Conservation (phyloP, 2,113 vertebrate species). For the Pedionomus torquatus region DNA sequence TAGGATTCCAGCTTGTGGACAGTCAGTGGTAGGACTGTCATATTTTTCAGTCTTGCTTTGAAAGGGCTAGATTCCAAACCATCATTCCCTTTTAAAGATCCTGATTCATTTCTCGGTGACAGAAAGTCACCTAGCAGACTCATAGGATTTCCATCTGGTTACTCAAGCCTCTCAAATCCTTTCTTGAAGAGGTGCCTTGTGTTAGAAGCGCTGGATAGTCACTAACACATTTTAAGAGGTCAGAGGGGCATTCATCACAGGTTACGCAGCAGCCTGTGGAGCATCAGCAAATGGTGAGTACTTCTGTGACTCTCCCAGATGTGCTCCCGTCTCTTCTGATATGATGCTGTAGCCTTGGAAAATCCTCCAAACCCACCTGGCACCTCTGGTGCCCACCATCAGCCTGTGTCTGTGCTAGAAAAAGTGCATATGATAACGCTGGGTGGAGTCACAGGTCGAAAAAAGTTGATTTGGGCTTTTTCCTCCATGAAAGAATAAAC, state of each 20-base stretch:
- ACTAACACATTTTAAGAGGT: neutral
- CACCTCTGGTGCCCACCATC: neutral
- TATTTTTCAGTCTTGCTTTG: neutral
- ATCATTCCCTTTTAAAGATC: neutral
- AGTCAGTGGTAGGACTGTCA: neutral
- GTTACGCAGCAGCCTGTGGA: neutral
- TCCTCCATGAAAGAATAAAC: neutral
- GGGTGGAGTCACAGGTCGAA: neutral
- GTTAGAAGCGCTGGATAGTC: neutral
- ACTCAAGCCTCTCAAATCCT: neutral
- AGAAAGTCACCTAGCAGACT: neutral
- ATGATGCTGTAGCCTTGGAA: neutral
- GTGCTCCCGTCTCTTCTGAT: neutral
- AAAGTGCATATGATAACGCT: neutral
- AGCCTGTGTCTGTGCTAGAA: neutral
- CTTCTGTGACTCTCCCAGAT: neutral
- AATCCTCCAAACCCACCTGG: neutral
- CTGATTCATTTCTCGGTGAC: neutral
- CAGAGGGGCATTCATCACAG: neutral
- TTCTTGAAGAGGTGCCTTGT: neutral
- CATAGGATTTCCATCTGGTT: neutral
- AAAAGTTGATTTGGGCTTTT: neutral
- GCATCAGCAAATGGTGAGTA: neutral
- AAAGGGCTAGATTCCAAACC: neutral
- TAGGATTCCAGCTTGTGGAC: neutral